phyloP scores from a whole-genome alignment of 1,140 invertebrate genomes.

The Drosophila azteca region DNA sequence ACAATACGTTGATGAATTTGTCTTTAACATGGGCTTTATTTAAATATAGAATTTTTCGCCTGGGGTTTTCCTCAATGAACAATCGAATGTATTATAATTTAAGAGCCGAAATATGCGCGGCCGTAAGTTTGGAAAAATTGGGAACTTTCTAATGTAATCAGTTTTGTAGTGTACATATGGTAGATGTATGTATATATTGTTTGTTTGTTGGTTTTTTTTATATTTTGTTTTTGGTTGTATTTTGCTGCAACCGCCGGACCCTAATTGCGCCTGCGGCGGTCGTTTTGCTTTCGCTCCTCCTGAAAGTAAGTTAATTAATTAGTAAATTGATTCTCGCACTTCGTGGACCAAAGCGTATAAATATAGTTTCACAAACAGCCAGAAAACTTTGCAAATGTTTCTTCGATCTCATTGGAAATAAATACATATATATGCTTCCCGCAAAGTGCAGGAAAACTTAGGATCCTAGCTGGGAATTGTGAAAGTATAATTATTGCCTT shows the following conservation, averaged over 20 bases:
- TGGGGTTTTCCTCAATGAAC: conserved; percentile 16
- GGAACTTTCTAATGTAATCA: conserved; percentile 4
- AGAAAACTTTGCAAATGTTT: conserved; percentile 48
- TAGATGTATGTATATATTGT: conserved; percentile 1
- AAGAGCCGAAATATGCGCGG: conserved; percentile 48
- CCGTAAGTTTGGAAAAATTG: conserved; percentile 6
- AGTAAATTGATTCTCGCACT: background rate
- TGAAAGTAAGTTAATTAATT: conserved; percentile 43
- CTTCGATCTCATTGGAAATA: conserved; percentile 44
- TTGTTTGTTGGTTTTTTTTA: background rate
- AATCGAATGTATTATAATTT: conserved; percentile 32
- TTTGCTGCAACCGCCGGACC: background rate
- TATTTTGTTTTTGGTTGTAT: background rate
- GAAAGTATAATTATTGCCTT: conserved; percentile 78
- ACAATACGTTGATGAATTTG: conserved; percentile 14
- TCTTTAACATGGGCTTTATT: conserved; percentile 23
- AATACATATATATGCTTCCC: conserved; percentile 65
- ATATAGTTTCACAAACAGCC: conserved; percentile 69
- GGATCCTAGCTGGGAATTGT: conserved; percentile 47
- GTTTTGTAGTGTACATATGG: conserved; percentile 4
- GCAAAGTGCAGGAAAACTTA: conserved; percentile 7
- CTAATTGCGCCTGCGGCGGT: conserved; percentile 75
- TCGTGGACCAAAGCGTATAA: conserved; percentile 55
- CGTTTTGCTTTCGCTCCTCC: conserved; percentile 79
- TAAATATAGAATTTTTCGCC: conserved; percentile 31